Evolutionary conservation across 2,113 vertebrate species (phyloP).

Genomic region (Dolichotis patagonum): DNA sequence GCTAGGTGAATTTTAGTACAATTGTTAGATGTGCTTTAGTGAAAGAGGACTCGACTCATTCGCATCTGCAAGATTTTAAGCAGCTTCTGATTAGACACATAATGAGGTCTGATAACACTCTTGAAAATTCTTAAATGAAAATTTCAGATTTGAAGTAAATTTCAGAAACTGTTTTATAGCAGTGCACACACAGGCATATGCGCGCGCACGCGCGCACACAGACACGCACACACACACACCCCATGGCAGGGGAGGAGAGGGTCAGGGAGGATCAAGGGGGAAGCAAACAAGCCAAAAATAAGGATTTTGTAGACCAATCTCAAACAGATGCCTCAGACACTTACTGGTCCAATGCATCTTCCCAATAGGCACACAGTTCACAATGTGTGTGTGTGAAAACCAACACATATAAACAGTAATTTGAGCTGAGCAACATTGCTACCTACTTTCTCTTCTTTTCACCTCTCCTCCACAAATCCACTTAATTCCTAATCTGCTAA

Average conservation of each 20-base stretch:
- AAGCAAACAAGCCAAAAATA: neutral
- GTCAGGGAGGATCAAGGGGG: neutral
- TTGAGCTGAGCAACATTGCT: neutral
- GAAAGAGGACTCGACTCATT: neutral
- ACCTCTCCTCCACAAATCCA: neutral
- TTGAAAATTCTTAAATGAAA: slow-evolving; percentile 5
- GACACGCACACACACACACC: neutral
- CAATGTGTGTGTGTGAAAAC: neutral
- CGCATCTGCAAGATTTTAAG: neutral
- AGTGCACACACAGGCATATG: neutral
- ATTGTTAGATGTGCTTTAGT: neutral
- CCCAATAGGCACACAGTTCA: neutral
- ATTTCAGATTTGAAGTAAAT: slow-evolving; percentile 3
- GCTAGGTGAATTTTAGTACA: slow-evolving; percentile 9
- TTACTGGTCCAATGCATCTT: neutral
- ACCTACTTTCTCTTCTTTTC: slow-evolving; percentile 37
- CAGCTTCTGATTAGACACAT: neutral
- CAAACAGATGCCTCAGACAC: neutral
- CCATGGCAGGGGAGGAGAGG: neutral
- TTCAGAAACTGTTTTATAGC: neutral
- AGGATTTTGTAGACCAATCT: neutral
- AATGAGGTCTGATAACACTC: neutral
- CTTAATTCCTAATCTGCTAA: slow-evolving; percentile 70
- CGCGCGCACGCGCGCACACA: neutral
- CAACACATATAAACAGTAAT: neutral